Percentiles rank a stretch among this genome's conserved stretches.
These are phyloP conservation scores for Meandrusa payeni DNA, from an alignment of 2,888 invertebrate species.

Conservation along the genomic window DNA sequence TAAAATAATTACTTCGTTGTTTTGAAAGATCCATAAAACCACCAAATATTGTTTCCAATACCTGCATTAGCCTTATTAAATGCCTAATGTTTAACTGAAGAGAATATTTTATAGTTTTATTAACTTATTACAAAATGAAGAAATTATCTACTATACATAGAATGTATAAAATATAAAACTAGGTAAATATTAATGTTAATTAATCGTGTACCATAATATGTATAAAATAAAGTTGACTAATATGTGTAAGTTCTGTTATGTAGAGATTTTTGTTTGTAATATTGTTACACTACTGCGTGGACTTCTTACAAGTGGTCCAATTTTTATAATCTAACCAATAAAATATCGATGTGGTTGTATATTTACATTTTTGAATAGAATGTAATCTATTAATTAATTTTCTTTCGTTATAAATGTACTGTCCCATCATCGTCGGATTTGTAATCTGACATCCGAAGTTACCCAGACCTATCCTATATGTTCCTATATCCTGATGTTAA, in stretches of 20 bases:
- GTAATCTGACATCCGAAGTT: background rate
- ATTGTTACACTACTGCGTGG: slow-evolving; percentile 77
- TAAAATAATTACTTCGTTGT: slow-evolving; percentile 55
- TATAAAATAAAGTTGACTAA: slow-evolving; percentile 81
- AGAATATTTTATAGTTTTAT: slow-evolving; percentile 80
- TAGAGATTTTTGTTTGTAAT: slow-evolving; percentile 81
- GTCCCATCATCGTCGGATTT: slow-evolving; percentile 49
- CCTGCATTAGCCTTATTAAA: slow-evolving; percentile 76
- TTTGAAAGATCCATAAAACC: slow-evolving; percentile 60
- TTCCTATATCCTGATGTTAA: too few relatives aligned
- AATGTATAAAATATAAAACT: slow-evolving; percentile 72
- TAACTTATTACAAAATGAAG: slow-evolving; percentile 79
- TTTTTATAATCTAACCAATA: slow-evolving; percentile 81
- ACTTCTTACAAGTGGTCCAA: slow-evolving; percentile 76
- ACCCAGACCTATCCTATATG: background rate
- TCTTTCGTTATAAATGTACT: slow-evolving; percentile 64
- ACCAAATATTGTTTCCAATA: slow-evolving; percentile 79
- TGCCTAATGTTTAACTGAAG: slow-evolving; percentile 77
- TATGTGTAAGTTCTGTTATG: slow-evolving; percentile 80
- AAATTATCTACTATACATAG: slow-evolving; percentile 77
- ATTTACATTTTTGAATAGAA: slow-evolving; percentile 78
- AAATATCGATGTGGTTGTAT: slow-evolving; percentile 81
- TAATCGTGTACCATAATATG: slow-evolving; percentile 77
- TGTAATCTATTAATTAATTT: slow-evolving; percentile 77
- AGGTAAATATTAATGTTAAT: slow-evolving; percentile 76